Evolutionary conservation across 2,888 invertebrate genomes (phyloP), one percentile per base, ranked within the genome.

Genomic region (Ophraella communa): DNA sequence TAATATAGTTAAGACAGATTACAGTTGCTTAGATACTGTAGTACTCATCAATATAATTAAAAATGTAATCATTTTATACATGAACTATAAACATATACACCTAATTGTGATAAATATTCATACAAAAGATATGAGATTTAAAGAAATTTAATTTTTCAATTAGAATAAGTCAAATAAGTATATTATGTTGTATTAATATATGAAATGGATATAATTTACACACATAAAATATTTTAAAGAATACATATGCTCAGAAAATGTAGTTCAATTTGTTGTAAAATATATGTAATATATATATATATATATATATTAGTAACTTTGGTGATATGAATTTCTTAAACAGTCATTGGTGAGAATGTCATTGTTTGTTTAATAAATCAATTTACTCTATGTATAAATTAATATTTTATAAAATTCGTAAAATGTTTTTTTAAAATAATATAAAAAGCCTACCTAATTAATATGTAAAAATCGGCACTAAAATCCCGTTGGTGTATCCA

Each of bases 171-270:
- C n/a, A n/a, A n/a, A n/a, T n/a, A n/a, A n/a, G n/a, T 24, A 30
- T 2, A 39, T 14, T 14, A 39, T 5, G 4, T 17, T 33, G 17
- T 23, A 4, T 55, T 39, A 39, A 44, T 44, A 57, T 57, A 57
- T 57, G 47, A 57, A 57, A 33, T 47, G 45, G 47, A 47, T 47
- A 21, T n/a, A 51, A 11, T 18, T 21, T 58, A 51, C 23, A 58
- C 58, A 58, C 39, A 58, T 58, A 51, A 58, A 58, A 51, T 23
- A 39, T 58, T 58, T 58, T 58, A 17, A 58, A 58, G 58, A 58
- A 58, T 58, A 58, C 58, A 58, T 49, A 57, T 57, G 33, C 20
- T 57, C 47, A 57, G 27, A 39, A 39, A 39, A 14, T 39, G 4
- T 21, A 39, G 17, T 39, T 1, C 17, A 39, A 39, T n/a, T n/a